Evolutionary conservation across 2,797 vertebrate genomes (phyloP).

Genomic region (Echiichthys vipera): DNA sequence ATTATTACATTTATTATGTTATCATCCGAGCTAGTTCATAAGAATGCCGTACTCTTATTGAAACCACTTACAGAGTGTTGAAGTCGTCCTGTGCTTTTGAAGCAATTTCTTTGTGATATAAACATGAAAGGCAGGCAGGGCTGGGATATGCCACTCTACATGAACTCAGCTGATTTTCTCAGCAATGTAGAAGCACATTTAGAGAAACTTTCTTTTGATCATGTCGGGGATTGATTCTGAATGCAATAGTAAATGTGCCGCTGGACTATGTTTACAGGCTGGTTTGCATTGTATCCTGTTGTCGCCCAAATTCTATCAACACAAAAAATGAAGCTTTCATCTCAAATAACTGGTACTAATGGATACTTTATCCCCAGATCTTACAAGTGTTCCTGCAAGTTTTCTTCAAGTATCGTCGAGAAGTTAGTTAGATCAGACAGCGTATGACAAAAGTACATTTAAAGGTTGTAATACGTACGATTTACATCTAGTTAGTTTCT

Average conservation of each 20-base stretch:
- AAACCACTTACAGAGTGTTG: background rate
- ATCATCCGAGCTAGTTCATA: background rate
- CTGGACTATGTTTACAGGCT: background rate
- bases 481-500: too few species aligned
- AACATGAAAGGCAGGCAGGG: slow-evolving; percentile 28
- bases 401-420: background rate
- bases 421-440: background rate
- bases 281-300: background rate
- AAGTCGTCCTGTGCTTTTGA: background rate
- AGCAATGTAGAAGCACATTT: background rate
- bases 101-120: slow-evolving; percentile 1
- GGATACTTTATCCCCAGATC: background rate
- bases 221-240: slow-evolving; percentile 4
- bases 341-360: background rate
- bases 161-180: slow-evolving; percentile 7
- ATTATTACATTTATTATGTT: background rate
- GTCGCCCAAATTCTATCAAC: background rate
- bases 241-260: background rate
- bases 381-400: background rate
- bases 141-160: background rate
- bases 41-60: background rate
- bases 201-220: slow-evolving; percentile 12
- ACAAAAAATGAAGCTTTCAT: background rate
- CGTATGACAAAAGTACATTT: too few species aligned
- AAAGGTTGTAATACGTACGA: too few species aligned